These are phyloP conservation scores for Leptinotarsa texana DNA, from an alignment of 1,140 invertebrate species.

Conservation along the genomic window DNA sequence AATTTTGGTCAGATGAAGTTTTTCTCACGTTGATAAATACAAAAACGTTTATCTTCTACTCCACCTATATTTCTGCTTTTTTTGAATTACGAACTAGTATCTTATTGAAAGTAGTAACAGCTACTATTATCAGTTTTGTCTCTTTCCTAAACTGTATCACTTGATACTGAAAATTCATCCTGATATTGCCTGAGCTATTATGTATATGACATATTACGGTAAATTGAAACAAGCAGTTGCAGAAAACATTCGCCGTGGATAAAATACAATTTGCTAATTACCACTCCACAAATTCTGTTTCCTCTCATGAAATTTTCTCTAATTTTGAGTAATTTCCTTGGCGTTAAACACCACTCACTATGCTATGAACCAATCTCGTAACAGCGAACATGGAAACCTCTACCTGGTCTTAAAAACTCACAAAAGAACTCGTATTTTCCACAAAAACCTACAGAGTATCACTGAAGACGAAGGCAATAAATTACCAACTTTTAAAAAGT, in stretches of 20 bases:
- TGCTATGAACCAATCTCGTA: neutral
- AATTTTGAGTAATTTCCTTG: constrained; percentile 22
- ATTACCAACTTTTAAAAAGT: constrained; percentile 51
- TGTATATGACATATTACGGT: neutral
- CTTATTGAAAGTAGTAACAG: no score
- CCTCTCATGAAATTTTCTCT: constrained; percentile 13
- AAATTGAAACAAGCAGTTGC: neutral
- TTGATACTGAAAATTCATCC: no score
- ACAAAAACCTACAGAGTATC: constrained; percentile 29
- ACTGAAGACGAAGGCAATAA: constrained; percentile 40
- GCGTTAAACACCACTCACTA: constrained; percentile 9
- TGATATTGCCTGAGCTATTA: no score
- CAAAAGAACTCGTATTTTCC: constrained; percentile 30
- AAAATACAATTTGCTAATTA: constrained; percentile 22
- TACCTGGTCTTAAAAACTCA: constrained; percentile 29
- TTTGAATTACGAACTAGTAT: no score
- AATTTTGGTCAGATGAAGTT: no score
- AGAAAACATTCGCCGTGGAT: neutral
- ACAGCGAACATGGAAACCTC: neutral
- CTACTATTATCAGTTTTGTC: no score
- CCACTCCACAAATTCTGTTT: neutral
- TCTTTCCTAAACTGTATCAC: no score
- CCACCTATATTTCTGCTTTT: no score
- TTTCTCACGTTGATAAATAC: no score
- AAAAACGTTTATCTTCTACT: no score